Percentiles rank a stretch among this genome's conserved stretches.
These are phyloP conservation scores for Diploptera punctata DNA, from an alignment of 2,888 invertebrate genomes.

Conservation along the genomic window DNA sequence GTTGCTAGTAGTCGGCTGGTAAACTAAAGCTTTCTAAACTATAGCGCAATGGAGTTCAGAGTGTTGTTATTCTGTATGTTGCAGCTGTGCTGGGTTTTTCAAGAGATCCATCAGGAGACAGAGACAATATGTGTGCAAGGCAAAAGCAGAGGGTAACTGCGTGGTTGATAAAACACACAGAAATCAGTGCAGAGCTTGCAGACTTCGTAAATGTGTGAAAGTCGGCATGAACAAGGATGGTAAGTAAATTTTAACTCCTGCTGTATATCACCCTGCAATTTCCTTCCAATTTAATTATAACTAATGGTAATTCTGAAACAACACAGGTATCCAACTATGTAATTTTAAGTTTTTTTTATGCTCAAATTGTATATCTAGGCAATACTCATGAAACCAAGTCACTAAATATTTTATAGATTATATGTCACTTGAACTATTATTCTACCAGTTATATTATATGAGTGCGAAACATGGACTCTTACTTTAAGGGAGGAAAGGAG, in stretches of 20 bases:
- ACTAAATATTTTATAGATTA: too few species aligned
- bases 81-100: constrained; percentile 71
- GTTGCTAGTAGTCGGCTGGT: too few species aligned
- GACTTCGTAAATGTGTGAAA: constrained; percentile 87
- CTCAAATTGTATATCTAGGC: too few species aligned
- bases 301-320: background rate
- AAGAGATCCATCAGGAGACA: constrained; percentile 96
- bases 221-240: constrained; percentile 97
- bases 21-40: too few species aligned
- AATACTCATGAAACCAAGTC: too few species aligned
- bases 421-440: too few species aligned
- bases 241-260: constrained; percentile 57
- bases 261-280: background rate
- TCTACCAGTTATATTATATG: too few species aligned
- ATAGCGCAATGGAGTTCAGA: too few species aligned
- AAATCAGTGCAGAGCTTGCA: constrained; percentile 95
- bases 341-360: background rate
- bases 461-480: too few species aligned
- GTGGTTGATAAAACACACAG: constrained; percentile 94
- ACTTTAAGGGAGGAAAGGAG: too few species aligned
- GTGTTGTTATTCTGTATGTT: too few species aligned
- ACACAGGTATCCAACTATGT: background rate
- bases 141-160: constrained; percentile 83
- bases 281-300: background rate
- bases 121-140: constrained; percentile 95